Percentiles rank a stretch among this genome's conserved stretches.
Conservation (phyloP, 2,113 vertebrate genomes). For the Pygoscelis adeliae region DNA sequence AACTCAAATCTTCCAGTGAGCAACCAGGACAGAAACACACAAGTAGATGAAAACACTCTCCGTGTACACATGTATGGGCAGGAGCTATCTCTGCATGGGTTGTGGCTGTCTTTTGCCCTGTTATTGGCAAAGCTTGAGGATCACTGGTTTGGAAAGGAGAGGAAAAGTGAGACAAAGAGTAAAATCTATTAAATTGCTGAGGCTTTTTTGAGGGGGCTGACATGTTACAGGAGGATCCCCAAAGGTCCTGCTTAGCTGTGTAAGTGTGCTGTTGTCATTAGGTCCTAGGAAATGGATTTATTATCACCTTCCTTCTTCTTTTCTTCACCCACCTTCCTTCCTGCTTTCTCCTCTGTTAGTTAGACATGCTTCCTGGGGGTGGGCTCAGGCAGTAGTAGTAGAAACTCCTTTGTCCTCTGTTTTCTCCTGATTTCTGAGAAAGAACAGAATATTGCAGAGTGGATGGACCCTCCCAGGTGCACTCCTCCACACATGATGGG, state of each 20-base stretch:
- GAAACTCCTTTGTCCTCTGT: not conserved
- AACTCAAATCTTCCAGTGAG: not conserved
- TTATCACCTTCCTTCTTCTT: not conserved
- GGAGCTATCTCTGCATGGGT: not conserved
- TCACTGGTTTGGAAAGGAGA: not conserved
- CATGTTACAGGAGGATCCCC: not conserved
- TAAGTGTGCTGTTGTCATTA: not conserved
- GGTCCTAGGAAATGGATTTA: not conserved
- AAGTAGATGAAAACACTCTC: not conserved
- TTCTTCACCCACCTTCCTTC: not conserved
- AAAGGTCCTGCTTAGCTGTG: not conserved
- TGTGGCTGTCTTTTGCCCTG: not conserved
- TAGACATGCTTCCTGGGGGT: accelerated
- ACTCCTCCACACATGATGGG: accelerated
- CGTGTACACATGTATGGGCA: accelerated
- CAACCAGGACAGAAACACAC: not conserved
- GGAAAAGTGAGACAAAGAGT: not conserved
- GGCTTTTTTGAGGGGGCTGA: accelerated
- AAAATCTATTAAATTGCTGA: not conserved
- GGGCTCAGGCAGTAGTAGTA: not conserved
- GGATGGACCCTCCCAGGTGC: not conserved
- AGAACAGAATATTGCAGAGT: not conserved
- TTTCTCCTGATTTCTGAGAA: not conserved
- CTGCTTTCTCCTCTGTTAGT: not conserved
- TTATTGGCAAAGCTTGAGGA: not conserved